Evolutionary conservation across 2,888 invertebrate genomes (phyloP), one percentile per base, ranked within the genome.

Genomic region (Lycocerus yunnanus): DNA sequence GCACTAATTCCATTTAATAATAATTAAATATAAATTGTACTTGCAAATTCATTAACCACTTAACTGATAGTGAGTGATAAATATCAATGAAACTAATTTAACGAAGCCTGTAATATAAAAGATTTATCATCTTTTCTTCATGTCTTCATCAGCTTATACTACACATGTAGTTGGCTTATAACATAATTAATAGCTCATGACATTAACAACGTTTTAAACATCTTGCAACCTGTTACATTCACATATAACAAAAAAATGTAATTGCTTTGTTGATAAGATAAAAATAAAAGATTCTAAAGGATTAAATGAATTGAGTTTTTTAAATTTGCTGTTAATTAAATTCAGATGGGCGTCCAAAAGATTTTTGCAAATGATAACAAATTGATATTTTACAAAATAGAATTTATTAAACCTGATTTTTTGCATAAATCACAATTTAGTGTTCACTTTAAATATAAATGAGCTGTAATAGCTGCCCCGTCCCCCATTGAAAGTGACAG

Each of bases 141-240:
- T 27, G 27, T 27, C 14, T 18, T 65, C 70, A 65, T 65, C 65
- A 70, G 15, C 65, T 15, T 43, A 69, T 15, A 27, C 15, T 63
- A 24, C 27, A 63, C 61, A 61, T 69, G 69, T n/a, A n/a, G n/a
- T 69, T 69, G 15, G 69, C 61, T 69, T 63, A 63, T 24, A 69
- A 61, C 69, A 24, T 69, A 69, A 69, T 69, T 69, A 69, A 69
- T 69, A 61, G 69, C 69, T 69, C 43, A 66, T 70, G 58, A 58
- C 70, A 70, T 58, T 58, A 65, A 65, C 65, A 65, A 58, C 70
- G 70, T 70, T 70, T 70, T 70, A 43, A 70, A 70, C 66, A 70
- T 58, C 70, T 58, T 63, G 16, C 70, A 70, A 66, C 65, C 70
- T 70, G 70, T 66, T 70, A 66, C 65, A 70, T 70, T 70, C 66